Evolutionary conservation across 2,113 vertebrate species (phyloP), one percentile per base, ranked within the genome.

Genomic region (Albula goreensis): DNA sequence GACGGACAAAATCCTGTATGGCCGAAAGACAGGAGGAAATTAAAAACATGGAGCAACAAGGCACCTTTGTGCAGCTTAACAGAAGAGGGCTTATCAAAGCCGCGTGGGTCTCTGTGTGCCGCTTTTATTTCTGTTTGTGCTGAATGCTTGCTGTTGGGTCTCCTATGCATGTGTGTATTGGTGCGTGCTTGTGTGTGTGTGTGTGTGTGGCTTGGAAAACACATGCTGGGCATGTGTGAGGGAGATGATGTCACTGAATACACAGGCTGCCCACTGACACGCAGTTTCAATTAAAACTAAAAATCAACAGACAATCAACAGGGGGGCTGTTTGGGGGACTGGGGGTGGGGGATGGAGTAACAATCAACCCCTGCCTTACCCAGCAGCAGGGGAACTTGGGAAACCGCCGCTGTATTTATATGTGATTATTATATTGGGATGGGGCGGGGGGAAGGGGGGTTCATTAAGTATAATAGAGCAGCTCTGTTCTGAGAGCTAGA

Each of bases 1-100:
- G 98, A 87, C 93, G 96, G 80, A 97, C 94, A 91, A 99, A 99
- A 89, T 99, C 98, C 98, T 99, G 88, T 66, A 9, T 85, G 88
- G 91, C 74, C 49, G 56, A 89, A 1, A 63, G 85, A 89, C 80
- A 10, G 9, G 78, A 2, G 52, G 85, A 91, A 86, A 74, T 48
- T 63, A 51, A 60, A 50, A 48, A 66, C 5, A 17, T 8, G 1
- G 53, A 10, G 41, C 78, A 12, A 77, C 8, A n/a, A 74, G 9
- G 31, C 0, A 50, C 50, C 15, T 31, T 78, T 74, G 22, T 17
- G 17, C 78, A 41, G 31, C 6, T 10, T 12, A 25, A 41, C 13
- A 31, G 25, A 11, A 10, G n/a, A 3, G 22, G 13, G 9, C 17
- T 80, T 1, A 9, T 63, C 41, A 60, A 83, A 31, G 22, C n/a